Percentiles rank a stretch among this genome's conserved stretches.
phyloP scores from a whole-genome alignment of 2,797 vertebrate species.

The Sebastes dallii region DNA sequence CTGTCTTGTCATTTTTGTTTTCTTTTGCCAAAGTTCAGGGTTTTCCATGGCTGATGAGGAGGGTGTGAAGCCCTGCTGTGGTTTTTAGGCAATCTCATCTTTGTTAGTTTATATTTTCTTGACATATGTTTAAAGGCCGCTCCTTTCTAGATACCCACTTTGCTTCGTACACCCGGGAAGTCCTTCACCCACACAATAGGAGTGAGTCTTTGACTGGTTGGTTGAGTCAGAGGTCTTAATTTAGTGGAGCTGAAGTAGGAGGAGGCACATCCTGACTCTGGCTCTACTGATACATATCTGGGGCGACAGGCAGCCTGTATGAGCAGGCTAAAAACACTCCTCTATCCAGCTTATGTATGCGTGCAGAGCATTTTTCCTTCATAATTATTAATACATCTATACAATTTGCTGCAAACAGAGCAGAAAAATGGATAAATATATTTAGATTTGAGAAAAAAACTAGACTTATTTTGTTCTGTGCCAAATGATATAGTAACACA shows the following conservation, averaged over 20 bases:
- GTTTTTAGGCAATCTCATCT: not conserved
- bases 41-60: conserved; percentile 37
- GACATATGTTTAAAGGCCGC: conserved; percentile 8
- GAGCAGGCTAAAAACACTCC: conserved; percentile 13
- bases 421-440: not conserved
- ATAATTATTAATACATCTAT: not conserved
- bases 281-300: conserved; percentile 42
- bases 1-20: conserved; percentile 12
- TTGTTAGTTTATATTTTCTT: conserved; percentile 25
- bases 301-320: not conserved
- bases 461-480: not conserved
- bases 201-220: conserved; percentile 16
- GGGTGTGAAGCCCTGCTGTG: conserved; percentile 11
- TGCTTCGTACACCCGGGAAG: conserved; percentile 3
- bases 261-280: conserved; percentile 40
- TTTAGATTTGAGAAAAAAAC: not conserved
- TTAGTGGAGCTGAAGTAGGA: conserved; percentile 44
- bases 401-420: not conserved
- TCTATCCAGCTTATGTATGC: not conserved
- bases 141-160: conserved; percentile 8
- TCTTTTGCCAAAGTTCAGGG: conserved; percentile 22
- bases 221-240: conserved; percentile 52
- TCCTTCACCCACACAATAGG: conserved; percentile 29
- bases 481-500: not conserved
- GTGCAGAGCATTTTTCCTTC: not conserved